Evolutionary conservation across 2,888 invertebrate species (phyloP), one percentile per base, ranked within the genome.

Genomic region (Sepiola atlantica): DNA sequence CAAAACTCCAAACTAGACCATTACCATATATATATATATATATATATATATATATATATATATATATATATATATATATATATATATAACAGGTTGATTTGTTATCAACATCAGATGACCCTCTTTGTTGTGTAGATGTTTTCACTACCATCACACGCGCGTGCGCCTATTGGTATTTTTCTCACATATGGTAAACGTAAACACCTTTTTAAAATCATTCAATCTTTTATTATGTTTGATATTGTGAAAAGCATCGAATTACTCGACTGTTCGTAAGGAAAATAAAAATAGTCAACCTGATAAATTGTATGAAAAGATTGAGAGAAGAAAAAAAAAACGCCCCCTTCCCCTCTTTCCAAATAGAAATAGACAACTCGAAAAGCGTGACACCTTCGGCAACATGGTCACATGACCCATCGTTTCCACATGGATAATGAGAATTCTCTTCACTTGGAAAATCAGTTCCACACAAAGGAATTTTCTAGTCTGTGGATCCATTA

Each of bases 131-230:
- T 61, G 45, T 45, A 45, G 45, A 45, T 45, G 45, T 45, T 45
- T 61, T 61, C 28, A 21, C 24, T 61, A 61, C 8, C 61, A n/a
- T 77, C n/a, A 77, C 45, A 45, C 45, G 8, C 45, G 8, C 45
- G 45, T 8, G 8, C 45, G 45, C n/a, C 32, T 77, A 32, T n/a
- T 77, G 77, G 77, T 32, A 77, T 77, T 77, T 77, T 77, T 32
- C n/a, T n/a, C 77, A 77, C 77, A 77, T 77, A 77, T 77, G 77
- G 77, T 77, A 77, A 32, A 77, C n/a, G 77, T n/a, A 77, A 32
- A n/a, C n/a, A 77, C 77, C 77, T n/a, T 77, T 14, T 16, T 2
- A 32, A 77, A 77, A n/a, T 77, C n/a, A n/a, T 77, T n/a, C 45
- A 45, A 45, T 45, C 45, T 45, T 45, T 45, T 45, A 45, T 45